Conservation (phyloP, 1,140 invertebrate species). For the Batillaria attramentaria region DNA sequence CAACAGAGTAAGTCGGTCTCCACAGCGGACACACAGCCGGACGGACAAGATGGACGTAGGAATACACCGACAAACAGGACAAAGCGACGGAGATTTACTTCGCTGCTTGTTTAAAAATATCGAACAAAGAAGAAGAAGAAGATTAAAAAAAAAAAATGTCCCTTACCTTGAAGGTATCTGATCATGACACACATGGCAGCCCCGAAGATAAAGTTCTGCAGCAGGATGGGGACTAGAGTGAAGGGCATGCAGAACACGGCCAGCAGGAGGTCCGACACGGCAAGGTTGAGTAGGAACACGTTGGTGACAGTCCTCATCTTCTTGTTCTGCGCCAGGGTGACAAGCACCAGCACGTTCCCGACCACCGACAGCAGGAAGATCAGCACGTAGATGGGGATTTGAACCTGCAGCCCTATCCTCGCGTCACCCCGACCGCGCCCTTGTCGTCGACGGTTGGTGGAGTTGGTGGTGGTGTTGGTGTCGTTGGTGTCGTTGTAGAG, state of each 20-base stretch:
- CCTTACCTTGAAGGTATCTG: slow-evolving; percentile 79
- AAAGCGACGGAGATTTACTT: not conserved
- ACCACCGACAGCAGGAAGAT: slow-evolving; percentile 86
- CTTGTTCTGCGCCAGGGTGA: slow-evolving; percentile 85
- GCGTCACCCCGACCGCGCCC: not conserved
- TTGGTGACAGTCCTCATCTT: slow-evolving; percentile 91
- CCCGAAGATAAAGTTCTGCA: slow-evolving; percentile 88
- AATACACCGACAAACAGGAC: not conserved
- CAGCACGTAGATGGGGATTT: slow-evolving; percentile 75
- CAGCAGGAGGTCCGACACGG: slow-evolving; percentile 80
- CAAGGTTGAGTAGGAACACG: slow-evolving; percentile 87
- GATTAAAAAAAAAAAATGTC: not conserved
- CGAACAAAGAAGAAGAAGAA: not conserved
- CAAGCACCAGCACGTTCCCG: slow-evolving; percentile 85
- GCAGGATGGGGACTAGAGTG: slow-evolving; percentile 85
- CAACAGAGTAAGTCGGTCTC: not conserved
- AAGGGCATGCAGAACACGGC: slow-evolving; percentile 92
- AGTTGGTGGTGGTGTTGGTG: too few species aligned
- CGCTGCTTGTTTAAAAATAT: not conserved
- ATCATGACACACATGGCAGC: slow-evolving; percentile 86
- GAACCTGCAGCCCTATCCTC: slow-evolving; percentile 20
- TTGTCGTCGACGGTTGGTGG: too few species aligned
- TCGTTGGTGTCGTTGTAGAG: too few species aligned
- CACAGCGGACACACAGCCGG: not conserved
- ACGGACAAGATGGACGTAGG: not conserved